Percentiles rank a stretch among this genome's conserved stretches.
Evolutionary conservation across 2,113 vertebrate species (phyloP).

Genomic region (Peromyscus polionotus): DNA sequence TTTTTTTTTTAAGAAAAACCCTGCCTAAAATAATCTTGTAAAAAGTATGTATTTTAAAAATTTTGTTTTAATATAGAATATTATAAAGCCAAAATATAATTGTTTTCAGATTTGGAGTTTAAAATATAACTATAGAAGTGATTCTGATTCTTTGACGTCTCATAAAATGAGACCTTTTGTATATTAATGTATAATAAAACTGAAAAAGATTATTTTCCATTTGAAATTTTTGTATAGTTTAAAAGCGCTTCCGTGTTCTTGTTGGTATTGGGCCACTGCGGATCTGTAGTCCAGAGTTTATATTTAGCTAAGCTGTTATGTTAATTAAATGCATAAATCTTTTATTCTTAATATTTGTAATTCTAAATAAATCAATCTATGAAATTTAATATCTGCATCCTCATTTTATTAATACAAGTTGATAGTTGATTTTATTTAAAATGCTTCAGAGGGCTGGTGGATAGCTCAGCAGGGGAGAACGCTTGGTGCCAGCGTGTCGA

Average conservation of each 20-base stretch:
- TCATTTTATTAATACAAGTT: slow-evolving; percentile 60
- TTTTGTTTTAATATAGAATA: slow-evolving; percentile 89
- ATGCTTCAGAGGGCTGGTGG: neutral
- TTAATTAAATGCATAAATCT: slow-evolving; percentile 91
- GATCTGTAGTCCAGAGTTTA: slow-evolving; percentile 90
- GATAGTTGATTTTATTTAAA: slow-evolving; percentile 28
- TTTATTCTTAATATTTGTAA: slow-evolving; percentile 91
- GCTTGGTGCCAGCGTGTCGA: neutral
- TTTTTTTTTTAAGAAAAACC: slow-evolving; percentile 74
- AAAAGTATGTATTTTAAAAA: slow-evolving; percentile 90
- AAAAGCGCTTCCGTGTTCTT: slow-evolving; percentile 90
- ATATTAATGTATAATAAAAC: slow-evolving; percentile 91
- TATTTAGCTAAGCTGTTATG: slow-evolving; percentile 90
- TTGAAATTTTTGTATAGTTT: slow-evolving; percentile 91
- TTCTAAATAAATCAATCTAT: slow-evolving; percentile 90
- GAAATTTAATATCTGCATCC: slow-evolving; percentile 82
- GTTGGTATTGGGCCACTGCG: slow-evolving; percentile 89
- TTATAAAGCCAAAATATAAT: slow-evolving; percentile 90
- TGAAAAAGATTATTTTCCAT: slow-evolving; percentile 91
- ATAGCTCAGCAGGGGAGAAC: neutral
- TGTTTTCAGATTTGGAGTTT: slow-evolving; percentile 87
- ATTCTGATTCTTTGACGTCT: slow-evolving; percentile 88
- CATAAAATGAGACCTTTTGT: slow-evolving; percentile 91
- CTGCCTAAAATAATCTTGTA: slow-evolving; percentile 89
- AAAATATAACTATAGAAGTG: slow-evolving; percentile 88